phyloP scores from a whole-genome alignment of 2,797 vertebrate genomes.

The Parauchenoglanis ngamensis region DNA sequence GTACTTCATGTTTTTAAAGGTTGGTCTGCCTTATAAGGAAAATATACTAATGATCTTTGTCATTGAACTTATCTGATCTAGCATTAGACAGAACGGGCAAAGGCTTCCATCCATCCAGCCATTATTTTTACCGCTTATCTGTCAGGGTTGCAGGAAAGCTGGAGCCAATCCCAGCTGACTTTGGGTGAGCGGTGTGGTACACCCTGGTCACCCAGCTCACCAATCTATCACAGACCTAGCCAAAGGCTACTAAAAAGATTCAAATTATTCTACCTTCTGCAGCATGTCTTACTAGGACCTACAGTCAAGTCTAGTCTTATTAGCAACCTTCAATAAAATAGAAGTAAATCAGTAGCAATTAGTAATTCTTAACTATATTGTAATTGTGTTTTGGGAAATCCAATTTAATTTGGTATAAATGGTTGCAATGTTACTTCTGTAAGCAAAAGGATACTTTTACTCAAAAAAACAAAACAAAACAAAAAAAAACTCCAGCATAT shows the following conservation, averaged over 20 bases:
- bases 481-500: background rate
- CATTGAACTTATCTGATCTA: background rate
- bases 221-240: background rate
- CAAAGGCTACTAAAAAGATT: background rate
- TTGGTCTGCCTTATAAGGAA: background rate
- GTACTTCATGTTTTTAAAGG: background rate
- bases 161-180: too few species aligned
- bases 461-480: too few species aligned
- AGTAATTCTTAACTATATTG: background rate
- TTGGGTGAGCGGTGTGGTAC: too few species aligned
- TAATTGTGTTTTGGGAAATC: background rate
- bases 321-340: background rate
- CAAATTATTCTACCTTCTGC: background rate
- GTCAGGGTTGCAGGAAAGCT: too few species aligned
- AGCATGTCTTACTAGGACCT: background rate
- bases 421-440: background rate
- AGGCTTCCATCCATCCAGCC: background rate
- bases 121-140: too few species aligned
- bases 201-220: too few species aligned
- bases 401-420: background rate
- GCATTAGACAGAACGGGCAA: background rate
- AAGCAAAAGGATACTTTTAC: background rate
- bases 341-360: background rate
- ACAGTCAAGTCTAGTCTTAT: background rate
- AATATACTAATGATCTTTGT: background rate